Base-by-base conservation (phyloP, 2,797 vertebrate species). In the Sorex maritimensis region DNA sequence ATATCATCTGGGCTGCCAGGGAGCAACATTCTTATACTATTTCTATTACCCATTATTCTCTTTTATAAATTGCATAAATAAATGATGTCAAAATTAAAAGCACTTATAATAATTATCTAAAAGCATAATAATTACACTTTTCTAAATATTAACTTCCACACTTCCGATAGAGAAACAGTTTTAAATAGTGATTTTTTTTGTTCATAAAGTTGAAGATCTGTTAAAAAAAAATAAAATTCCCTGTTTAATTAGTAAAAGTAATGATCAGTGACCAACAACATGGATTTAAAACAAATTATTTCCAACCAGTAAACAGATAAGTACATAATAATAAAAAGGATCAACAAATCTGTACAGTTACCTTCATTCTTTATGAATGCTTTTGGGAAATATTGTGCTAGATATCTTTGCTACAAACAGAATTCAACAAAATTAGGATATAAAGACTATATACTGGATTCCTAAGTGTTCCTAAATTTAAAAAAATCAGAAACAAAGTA, bases 161-260 rank as follows among this genome's bases (percentile, higher is more conserved):
- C 79, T 73, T 93, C 78, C 23, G 80, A 41, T n/a, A 79, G 68
- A 44, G 41, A 44, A 44, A 44, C 41, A 44, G 30, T 92, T 92
- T 80, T 10, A 61, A 83, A 74, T 19, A 71, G 28, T 8, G 78
- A 83, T 91, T 83, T 86, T 77, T 4, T 58, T 52, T 78, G 34
- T 34, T 34, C 34, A 28, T 69, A 72, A 81, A 90, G 74, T 3
- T 86, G 11, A 28, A 85, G 26, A 24, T 68, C 73, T 79, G 21
- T 75, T 92, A 44, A 44, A 44, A 44, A 44, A 44, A 44, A 61
- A 92, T 78, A 85, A 28, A 6, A 79, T 86, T 79, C 30, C 58
- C 21, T 81, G 34, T 24, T 71, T n/a, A 90, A 68, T 93, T 81
- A 88, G 49, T 90, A 65, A 92, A 75, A 77, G 17, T 49, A 90